Percentiles rank a stretch among this genome's conserved stretches.
Evolutionary conservation across 2,797 vertebrate genomes (phyloP).

Genomic region (Bradypus variegatus): DNA sequence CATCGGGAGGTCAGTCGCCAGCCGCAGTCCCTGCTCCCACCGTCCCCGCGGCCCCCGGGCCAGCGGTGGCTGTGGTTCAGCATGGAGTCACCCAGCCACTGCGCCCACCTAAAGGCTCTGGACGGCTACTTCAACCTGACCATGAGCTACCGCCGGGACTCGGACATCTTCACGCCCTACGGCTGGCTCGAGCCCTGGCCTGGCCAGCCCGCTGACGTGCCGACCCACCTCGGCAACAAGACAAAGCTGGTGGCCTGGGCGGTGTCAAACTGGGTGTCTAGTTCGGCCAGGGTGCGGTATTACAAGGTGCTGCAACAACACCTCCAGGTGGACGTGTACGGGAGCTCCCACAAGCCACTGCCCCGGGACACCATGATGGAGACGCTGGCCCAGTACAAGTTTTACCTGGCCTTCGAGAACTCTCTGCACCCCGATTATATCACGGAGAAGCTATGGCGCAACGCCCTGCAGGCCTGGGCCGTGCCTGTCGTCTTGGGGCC

Average conservation of each 20-base stretch:
- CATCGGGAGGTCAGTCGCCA: conserved; percentile 32
- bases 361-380: fast-evolving
- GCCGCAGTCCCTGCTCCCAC: fast-evolving
- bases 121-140: conserved; percentile 69
- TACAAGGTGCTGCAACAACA: conserved; percentile 52
- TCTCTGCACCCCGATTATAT: conserved; percentile 62
- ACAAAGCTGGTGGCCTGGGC: conserved; percentile 68
- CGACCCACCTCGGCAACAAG: conserved; percentile 48
- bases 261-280: conserved; percentile 61
- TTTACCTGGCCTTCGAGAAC: conserved; percentile 73
- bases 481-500: conserved; percentile 72
- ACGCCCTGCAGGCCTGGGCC: conserved; percentile 55
- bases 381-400: conserved; percentile 61
- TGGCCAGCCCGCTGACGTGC: fast-evolving
- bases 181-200: conserved; percentile 58
- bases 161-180: conserved; percentile 63
- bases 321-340: conserved; percentile 46
- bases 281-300: conserved; percentile 10
- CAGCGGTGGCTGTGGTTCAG: conserved; percentile 73
- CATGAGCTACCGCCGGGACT: conserved; percentile 66
- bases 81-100: conserved; percentile 56
- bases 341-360: background rate
- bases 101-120: conserved; percentile 19
- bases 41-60: background rate
- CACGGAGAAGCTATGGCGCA: conserved; percentile 76